These are phyloP conservation scores for Scaptodrosophila latifasciaeformis DNA, from an alignment of 2,888 invertebrate species.

Conservation along the genomic window DNA sequence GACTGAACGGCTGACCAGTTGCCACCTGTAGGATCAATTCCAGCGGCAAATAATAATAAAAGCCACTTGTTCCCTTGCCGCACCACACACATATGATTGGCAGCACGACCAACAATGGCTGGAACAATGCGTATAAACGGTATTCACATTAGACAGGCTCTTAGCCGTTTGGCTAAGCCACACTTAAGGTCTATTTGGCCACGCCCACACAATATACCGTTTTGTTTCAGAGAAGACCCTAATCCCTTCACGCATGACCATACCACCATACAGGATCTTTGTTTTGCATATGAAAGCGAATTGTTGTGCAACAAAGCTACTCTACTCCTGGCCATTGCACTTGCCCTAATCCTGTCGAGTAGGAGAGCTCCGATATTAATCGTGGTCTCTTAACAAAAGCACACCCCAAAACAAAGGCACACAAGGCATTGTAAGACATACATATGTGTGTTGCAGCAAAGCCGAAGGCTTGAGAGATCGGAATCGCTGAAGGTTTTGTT, in stretches of 20 bases:
- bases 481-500: conserved; percentile 21
- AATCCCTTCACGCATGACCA: conserved; percentile 57
- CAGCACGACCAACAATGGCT: not conserved
- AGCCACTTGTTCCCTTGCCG: conserved; percentile 36
- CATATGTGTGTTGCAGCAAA: not conserved
- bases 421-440: conserved; percentile 41
- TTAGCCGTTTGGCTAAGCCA: conserved; percentile 61
- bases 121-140: conserved; percentile 5
- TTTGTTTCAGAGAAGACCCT: conserved; percentile 1
- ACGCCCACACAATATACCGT: not conserved
- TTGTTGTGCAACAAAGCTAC: conserved; percentile 48
- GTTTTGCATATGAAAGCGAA: conserved; percentile 37
- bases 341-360: conserved; percentile 46
- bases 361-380: no score
- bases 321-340: conserved; percentile 30
- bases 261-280: conserved; percentile 54
- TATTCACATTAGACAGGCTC: conserved; percentile 52
- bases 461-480: conserved; percentile 1
- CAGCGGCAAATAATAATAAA: conserved; percentile 52
- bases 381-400: conserved; percentile 7
- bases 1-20: not conserved
- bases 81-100: not conserved
- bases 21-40: not conserved
- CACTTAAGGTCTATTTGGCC: conserved; percentile 46
- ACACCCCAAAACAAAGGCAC: conserved; percentile 47